Evolutionary conservation across 1,140 invertebrate species (phyloP).

Genomic region (Hylaeus anthracinus): DNA sequence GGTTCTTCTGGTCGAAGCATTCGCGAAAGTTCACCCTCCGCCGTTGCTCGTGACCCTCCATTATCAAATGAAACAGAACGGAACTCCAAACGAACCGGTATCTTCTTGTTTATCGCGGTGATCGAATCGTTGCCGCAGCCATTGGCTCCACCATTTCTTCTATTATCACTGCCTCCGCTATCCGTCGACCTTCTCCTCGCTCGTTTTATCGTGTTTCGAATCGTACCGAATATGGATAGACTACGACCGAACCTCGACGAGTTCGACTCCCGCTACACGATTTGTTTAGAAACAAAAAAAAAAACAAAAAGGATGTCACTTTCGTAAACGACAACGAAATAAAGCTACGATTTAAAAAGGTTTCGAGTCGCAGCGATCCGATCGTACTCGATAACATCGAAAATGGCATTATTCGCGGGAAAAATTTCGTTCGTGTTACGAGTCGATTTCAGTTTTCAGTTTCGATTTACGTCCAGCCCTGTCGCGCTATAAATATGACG

Average conservation of each 20-base stretch:
- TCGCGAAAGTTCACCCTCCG: slow-evolving; percentile 6
- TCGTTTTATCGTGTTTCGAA: neutral
- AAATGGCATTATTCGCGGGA: neutral
- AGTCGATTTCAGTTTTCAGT: neutral
- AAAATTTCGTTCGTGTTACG: neutral
- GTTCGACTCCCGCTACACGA: too few relatives aligned
- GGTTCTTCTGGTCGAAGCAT: neutral
- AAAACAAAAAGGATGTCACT: too few relatives aligned
- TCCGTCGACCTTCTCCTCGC: neutral
- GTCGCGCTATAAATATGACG: neutral
- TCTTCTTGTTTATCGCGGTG: slow-evolving; percentile 19
- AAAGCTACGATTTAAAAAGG: too few relatives aligned
- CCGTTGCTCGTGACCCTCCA: slow-evolving; percentile 26
- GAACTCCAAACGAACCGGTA: slow-evolving; percentile 24
- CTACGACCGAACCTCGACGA: too few relatives aligned
- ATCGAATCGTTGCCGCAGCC: neutral
- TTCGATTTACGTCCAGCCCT: neutral
- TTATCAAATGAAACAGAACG: slow-evolving; percentile 36
- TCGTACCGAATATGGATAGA: neutral
- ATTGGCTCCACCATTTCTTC: neutral
- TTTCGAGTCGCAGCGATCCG: too few relatives aligned
- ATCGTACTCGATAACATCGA: neutral
- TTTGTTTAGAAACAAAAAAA: too few relatives aligned
- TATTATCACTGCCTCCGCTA: neutral
- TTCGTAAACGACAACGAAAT: too few relatives aligned